Base-by-base conservation (phyloP, 2,797 vertebrate genomes). In the Hyperoplus immaculatus region DNA sequence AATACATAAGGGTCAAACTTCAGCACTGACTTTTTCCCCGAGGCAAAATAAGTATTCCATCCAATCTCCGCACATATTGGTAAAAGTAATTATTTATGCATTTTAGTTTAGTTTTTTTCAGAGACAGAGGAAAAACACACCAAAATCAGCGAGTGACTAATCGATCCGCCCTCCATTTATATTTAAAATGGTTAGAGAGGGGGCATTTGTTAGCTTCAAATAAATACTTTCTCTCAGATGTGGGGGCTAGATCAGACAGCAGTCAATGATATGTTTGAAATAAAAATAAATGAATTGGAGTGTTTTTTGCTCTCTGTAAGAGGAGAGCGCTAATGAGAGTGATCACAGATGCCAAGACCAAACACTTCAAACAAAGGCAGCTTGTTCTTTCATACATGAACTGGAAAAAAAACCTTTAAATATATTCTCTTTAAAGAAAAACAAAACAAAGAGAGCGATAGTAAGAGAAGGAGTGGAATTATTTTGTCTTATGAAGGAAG, bases 211-310 rank as follows among this genome's bases (percentile, higher is more conserved):
- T 78, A 57, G 73, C 75, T 88, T 92, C 75, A 91, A 89, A 93
- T 91, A 83, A 91, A 85, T 85, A 81, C 80, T 79, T 83, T 90
- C 62, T 87, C 86, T 93, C 50, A 87, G 88, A 93, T 88, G 89
- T 92, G 89, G 81, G 89, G 80, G 87, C 67, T 21, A 80, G 84
- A 87, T 83, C 82, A 88, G 89, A 92, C 87, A 85, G 89, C 85
- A 89, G 91, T 92, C 93, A 91, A 86, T 89, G 87, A 94, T 83
- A 78, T 79, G 85, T 93, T 89, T 90, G 88, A 89, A 93, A 94
- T 88, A 80, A 91, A 92, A 93, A 91, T 87, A 92, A 93, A 89
- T 90, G 86, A 88, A 86, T 83, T 67, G 77, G 78, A 87, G 87
- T 85, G 85, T 81, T 83, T 84, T 29, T 90, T 61, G 77, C 82